Base-by-base conservation (phyloP, 2,113 vertebrate genomes). In the Dendropsophus ebraccatus region DNA sequence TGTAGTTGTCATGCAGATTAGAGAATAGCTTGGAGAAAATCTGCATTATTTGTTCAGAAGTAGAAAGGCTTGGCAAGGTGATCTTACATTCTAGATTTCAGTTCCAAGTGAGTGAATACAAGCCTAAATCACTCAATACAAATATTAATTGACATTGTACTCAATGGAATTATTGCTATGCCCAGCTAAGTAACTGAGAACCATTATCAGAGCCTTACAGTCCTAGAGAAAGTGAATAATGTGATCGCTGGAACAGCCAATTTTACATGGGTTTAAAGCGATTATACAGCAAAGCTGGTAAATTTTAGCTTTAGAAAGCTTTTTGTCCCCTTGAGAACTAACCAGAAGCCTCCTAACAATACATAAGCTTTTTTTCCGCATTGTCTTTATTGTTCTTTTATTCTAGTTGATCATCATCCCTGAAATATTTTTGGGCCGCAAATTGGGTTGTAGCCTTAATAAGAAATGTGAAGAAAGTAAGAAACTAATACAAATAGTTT, bases 1-100 rank as follows among this genome's bases (percentile, higher is more conserved):
- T 73, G 83, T 67, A n/a, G 60, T 45, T 79, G 76, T 86, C 32
- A 86, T 73, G 65, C 45, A 62, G 65, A 81, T 87, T 47, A 32
- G 60, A 81, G 41, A 50, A 41, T 25, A 30, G 56, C 83, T n/a
- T 47, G 28, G 2, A 8, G 41, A 84, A 74, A 60, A 70, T n/a
- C 45, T 16, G 25, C 13, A n/a, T 28, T 56, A 35, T 54, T 67
- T 83, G 81, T 73, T 73, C 16, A 69, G 65, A 69, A 50, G 25
- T 9, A 54, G 62, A 54, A 83, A 70, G 16, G 49, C 30, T 72
- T 73, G 65, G 32, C 62, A 54, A 83, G 32, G 45, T 65, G 67
- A 74, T 47, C 35, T 60, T 58, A 30, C 6, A 23, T 60, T 58
- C 58, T 47, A 75, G 37, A 37, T 56, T 56, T 73, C 12, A 73